Evolutionary conservation across 2,113 vertebrate genomes (phyloP), one percentile per base, ranked within the genome.

Genomic region (Pica pica): DNA sequence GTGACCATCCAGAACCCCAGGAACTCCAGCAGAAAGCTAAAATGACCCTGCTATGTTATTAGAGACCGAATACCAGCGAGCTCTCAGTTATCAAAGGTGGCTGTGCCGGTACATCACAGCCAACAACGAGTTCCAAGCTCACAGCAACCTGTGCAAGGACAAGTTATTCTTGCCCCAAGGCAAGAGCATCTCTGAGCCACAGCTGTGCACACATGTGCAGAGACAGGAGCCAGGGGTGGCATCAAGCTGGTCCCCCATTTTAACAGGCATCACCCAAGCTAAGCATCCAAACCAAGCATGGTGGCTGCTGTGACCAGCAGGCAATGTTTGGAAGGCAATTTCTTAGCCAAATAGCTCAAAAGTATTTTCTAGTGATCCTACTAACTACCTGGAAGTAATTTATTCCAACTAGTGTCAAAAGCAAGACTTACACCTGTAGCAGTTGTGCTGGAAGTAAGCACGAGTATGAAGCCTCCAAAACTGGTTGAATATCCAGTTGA

Each of bases 1-100:
- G 79, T 96, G 93, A 95, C 96, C 95, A 94, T 85, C 85, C 70
- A 96, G 94, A 97, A 95, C 86, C 87, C 41, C 64, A 86, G 81
- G 92, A 97, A 96, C 95, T 93, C 92, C 57, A 90, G 92, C 84
- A 97, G 75, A 92, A 90, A 91, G 89, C 83, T 89, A 52, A 97
- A 92, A 73, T 1, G 59, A 90, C 83, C 76, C 67, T 33, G 75
- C 47, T 53, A 3, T 52, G 80, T 87, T 96, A 90, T 89, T 78
- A 81, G 76, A 95, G 63, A 84, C 69, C 31, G 81, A 75, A 92
- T 96, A 89, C 93, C 91, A 84, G 68, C 1, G 49, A 93, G 93
- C 80, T 95, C 94, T 96, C 95, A 81, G 85, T 42, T 92, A 89
- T 86, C 90, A 95, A 89, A 95, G 79, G 68, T 94, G 93, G 83